Evolutionary conservation across 2,113 vertebrate species (phyloP), one percentile per base, ranked within the genome.

Genomic region (Donacobius atricapilla): DNA sequence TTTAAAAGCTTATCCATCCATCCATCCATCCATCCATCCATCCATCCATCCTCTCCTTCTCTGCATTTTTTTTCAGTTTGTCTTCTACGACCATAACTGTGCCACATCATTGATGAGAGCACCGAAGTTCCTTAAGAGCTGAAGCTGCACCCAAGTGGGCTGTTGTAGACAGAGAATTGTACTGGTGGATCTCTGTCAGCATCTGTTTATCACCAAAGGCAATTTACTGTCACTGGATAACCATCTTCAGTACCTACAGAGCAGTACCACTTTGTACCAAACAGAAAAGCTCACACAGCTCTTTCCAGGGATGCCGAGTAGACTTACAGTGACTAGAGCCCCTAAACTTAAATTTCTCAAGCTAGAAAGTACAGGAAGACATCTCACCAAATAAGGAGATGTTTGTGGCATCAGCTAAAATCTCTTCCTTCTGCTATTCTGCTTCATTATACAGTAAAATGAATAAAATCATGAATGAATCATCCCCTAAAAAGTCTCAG

Each of bases 381-480:
- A 65, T 61, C 30, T 53, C 7, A 18, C 19, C 23, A 90, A 79
- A 84, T 53, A 64, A 64, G 22, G 10, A 65, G 23, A 28, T 57
- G 42, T 42, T 83, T 48, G 11, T 30, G 8, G 23, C 47, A n/a
- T 66, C 68, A 78, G 33, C 6, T 48, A 77, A 90, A 89, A 90
- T 39, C 35, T 66, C 30, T 94, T 90, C 54, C n/a, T 83, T 81
- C 44, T 91, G 47, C 44, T 39, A 45, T 71, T 64, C 40, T 69
- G 9, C 63, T 66, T 48, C 65, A 83, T n/a, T 68, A 64, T 37
- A 68, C 39, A 85, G 68, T 60, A 91, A 89, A 87, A 39, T 68
- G 94, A 90, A 87, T 61, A 70, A 89, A 94, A 70, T 66, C 4
- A 48, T 64, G 79, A 88, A 81, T 81, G 80, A 91, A 80, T 89